These are phyloP conservation scores for Falco biarmicus DNA, from an alignment of 2,797 vertebrate genomes.

Conservation along the genomic window DNA sequence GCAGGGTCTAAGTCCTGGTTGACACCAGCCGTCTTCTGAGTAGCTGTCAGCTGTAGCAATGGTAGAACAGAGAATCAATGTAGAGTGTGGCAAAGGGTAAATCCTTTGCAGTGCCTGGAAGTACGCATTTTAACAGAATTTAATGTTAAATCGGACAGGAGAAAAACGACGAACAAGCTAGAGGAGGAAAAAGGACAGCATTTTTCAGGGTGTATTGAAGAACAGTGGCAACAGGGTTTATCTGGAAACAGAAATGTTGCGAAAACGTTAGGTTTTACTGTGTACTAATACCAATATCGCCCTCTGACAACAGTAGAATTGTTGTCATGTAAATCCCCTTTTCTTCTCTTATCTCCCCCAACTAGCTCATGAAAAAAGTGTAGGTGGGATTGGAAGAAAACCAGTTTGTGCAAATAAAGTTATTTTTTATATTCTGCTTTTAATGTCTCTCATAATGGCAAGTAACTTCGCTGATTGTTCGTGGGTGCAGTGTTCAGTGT, in stretches of 20 bases:
- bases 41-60: not conserved
- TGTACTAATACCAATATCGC: not conserved
- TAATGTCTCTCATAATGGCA: not conserved
- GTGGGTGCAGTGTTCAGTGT: not conserved
- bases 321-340: not conserved
- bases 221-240: not conserved
- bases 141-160: not conserved
- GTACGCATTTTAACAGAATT: accelerated
- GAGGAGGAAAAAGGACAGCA: accelerated
- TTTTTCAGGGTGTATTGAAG: not conserved
- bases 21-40: not conserved
- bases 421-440: not conserved
- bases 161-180: not conserved
- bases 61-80: not conserved
- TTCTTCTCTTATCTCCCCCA: not conserved
- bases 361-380: not conserved
- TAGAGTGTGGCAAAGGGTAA: not conserved
- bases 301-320: not conserved
- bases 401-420: not conserved
- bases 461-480: not conserved
- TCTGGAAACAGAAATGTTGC: not conserved
- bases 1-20: not conserved
- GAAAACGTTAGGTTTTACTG: not conserved
- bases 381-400: not conserved
- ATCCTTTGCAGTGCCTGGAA: not conserved